A percentile compares a stretch with the other conserved stretches of the same genome.
phyloP scores from a whole-genome alignment of 2,888 invertebrate genomes.

The Xestia sexstrigata region DNA sequence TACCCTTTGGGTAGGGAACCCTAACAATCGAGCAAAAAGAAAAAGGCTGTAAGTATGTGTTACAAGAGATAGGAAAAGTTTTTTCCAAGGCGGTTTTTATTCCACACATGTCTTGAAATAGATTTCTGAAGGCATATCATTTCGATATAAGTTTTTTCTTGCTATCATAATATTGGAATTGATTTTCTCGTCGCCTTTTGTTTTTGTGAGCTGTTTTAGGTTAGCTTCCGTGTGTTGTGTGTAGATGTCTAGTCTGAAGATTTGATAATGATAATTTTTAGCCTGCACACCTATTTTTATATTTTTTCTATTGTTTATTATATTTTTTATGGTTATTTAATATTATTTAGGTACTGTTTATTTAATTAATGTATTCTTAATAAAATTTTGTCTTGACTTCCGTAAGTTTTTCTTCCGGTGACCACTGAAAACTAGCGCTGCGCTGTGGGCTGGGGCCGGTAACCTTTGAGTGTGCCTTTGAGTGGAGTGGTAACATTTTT shows the following conservation, averaged over 20 bases:
- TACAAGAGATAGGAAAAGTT: slow-evolving; percentile 44
- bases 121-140: slow-evolving; percentile 43
- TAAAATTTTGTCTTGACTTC: too few relatives aligned
- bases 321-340: too few relatives aligned
- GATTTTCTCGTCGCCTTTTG: slow-evolving; percentile 37
- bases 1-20: too few relatives aligned
- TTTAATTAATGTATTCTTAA: too few relatives aligned
- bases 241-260: background rate
- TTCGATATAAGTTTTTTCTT: slow-evolving; percentile 23
- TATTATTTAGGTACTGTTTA: too few relatives aligned
- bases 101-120: slow-evolving; percentile 46
- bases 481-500: too few relatives aligned
- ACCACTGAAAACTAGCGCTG: too few relatives aligned
- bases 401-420: too few relatives aligned
- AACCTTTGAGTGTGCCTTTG: too few relatives aligned
- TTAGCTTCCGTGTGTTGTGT: background rate
- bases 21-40: slow-evolving; percentile 19
- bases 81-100: slow-evolving; percentile 26
- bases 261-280: background rate
- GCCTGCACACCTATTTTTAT: background rate
- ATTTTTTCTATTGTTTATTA: too few relatives aligned
- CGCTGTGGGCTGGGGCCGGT: too few relatives aligned
- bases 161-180: slow-evolving; percentile 24
- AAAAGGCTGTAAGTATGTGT: slow-evolving; percentile 19
- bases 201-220: slow-evolving; percentile 10